Conservation (phyloP, 2,113 vertebrate species). For the Pyrgilauda ruficollis region DNA sequence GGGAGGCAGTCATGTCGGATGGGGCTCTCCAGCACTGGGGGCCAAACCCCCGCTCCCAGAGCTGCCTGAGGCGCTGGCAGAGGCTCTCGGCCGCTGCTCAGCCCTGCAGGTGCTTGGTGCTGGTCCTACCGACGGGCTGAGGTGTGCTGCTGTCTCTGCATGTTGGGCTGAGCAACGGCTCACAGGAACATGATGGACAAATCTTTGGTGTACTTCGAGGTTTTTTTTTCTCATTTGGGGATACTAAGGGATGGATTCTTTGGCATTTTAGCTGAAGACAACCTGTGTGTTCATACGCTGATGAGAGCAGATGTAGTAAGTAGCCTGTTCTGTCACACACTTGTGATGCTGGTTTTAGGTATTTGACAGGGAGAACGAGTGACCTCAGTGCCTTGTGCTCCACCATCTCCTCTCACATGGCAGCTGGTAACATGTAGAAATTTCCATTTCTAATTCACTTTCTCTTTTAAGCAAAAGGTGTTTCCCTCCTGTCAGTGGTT, state of each 20-base stretch:
- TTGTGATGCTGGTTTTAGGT: not conserved
- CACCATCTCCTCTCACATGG: not conserved
- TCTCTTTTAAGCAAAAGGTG: not conserved
- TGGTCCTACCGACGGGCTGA: not conserved
- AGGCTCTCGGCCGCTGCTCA: not conserved
- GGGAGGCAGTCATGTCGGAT: accelerated
- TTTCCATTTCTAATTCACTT: not conserved
- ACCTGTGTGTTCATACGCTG: accelerated
- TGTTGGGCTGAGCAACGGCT: accelerated
- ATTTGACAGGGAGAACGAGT: not conserved
- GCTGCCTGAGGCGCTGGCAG: not conserved
- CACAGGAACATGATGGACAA: not conserved
- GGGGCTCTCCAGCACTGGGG: not conserved
- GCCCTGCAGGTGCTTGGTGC: accelerated
- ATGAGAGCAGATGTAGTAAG: not conserved
- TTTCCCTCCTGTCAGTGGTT: not conserved
- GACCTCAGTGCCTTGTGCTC: not conserved
- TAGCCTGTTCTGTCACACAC: not conserved
- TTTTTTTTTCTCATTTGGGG: not conserved
- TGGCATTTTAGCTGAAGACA: not conserved
- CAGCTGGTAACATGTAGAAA: not conserved
- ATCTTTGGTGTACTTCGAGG: not conserved
- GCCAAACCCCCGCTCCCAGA: accelerated
- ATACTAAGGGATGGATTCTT: not conserved
- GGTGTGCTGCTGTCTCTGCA: not conserved